Evolutionary conservation across 2,113 vertebrate genomes (phyloP).

Genomic region (Clinocottus analis): DNA sequence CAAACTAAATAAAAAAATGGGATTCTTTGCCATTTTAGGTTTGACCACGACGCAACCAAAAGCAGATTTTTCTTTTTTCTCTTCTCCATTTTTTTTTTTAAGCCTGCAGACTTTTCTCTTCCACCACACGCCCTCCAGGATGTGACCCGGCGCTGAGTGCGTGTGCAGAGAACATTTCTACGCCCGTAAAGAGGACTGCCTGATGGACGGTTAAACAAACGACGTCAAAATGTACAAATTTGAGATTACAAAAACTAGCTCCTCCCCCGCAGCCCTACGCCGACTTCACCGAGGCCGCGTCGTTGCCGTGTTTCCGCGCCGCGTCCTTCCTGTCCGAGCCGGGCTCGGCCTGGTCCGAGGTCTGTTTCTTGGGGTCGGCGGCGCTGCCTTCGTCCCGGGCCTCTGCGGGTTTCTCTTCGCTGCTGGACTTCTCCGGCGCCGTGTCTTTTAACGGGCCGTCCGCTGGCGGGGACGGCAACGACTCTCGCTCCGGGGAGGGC

Average conservation of each 20-base stretch:
- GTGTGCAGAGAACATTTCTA: not conserved
- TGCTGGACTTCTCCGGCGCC: constrained; percentile 64
- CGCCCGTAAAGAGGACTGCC: not conserved
- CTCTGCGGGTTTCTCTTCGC: constrained; percentile 80
- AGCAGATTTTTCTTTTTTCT: not conserved
- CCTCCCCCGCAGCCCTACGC: constrained; percentile 48
- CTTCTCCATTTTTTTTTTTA: no score
- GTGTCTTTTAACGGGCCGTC: constrained; percentile 33
- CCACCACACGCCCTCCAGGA: constrained; percentile 4
- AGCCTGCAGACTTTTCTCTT: not conserved
- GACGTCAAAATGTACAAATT: constrained; percentile 51
- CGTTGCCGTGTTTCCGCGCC: constrained; percentile 85
- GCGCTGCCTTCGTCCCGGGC: constrained; percentile 27
- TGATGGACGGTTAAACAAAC: constrained; percentile 32
- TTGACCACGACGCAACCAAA: not conserved
- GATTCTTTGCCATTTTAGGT: not conserved
- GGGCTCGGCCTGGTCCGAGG: constrained; percentile 60
- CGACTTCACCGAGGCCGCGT: constrained; percentile 82
- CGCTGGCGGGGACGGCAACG: constrained; percentile 54
- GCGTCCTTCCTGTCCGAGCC: constrained; percentile 79
- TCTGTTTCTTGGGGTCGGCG: constrained; percentile 69
- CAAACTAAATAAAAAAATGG: constrained; percentile 38
- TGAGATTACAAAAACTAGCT: constrained; percentile 40
- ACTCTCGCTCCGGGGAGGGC: constrained; percentile 57
- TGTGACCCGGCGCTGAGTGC: not conserved